A percentile compares a stretch with the other conserved stretches of the same genome.
Evolutionary conservation across 1,140 invertebrate genomes (phyloP).

Genomic region (Ceratosolen solmsi): DNA sequence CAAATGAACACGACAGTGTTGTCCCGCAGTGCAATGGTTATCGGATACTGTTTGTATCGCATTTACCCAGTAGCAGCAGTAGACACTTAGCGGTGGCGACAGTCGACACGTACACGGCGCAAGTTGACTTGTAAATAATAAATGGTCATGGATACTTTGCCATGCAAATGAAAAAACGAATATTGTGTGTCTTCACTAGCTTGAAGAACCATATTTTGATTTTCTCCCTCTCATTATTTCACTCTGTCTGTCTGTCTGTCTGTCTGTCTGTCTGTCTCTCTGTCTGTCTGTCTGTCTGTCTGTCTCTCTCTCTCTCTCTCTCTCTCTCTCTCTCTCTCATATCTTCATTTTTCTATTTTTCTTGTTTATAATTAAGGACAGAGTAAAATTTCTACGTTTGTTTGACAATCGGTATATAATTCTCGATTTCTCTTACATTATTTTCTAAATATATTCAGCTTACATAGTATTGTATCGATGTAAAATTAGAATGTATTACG

Average conservation of each 20-base stretch:
- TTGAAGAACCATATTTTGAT: neutral
- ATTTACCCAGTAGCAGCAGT: constrained; percentile 21
- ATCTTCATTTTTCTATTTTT: neutral
- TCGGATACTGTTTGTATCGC: constrained; percentile 42
- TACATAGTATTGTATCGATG: neutral
- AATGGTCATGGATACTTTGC: constrained; percentile 23
- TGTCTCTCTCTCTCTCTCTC: neutral
- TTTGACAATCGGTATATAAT: neutral
- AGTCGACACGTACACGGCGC: neutral
- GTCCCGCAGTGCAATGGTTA: constrained; percentile 8
- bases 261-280: neutral
- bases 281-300: neutral
- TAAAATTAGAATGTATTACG: neutral
- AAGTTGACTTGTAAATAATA: constrained; percentile 20
- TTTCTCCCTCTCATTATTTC: neutral
- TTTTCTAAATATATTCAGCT: neutral
- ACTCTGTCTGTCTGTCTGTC: neutral
- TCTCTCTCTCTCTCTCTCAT: neutral
- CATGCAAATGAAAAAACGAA: constrained; percentile 30
- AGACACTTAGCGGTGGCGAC: neutral
- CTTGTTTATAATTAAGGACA: neutral
- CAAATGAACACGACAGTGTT: constrained; percentile 30
- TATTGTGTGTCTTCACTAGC: constrained; percentile 14
- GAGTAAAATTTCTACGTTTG: neutral
- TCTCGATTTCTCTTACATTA: neutral